Evolutionary conservation across 2,888 invertebrate genomes (phyloP).

Genomic region (Pyralis farinalis): DNA sequence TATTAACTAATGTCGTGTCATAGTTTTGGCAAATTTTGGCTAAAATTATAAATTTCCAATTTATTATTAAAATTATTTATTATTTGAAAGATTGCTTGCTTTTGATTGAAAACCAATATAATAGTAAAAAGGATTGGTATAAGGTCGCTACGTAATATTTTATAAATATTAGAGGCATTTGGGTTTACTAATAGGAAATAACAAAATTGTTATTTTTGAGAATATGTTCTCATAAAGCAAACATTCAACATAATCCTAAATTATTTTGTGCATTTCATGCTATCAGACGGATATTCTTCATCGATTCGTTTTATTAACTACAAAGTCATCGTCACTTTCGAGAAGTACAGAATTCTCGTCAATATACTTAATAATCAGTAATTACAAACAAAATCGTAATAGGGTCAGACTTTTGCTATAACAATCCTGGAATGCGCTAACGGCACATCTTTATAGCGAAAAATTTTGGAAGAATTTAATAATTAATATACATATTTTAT

Average conservation of each 20-base stretch:
- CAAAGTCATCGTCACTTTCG: neutral
- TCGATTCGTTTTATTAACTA: neutral
- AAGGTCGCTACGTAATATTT: too few relatives aligned
- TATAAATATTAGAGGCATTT: too few relatives aligned
- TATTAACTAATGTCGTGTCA: slow-evolving; percentile 43
- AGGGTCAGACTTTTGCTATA: too few relatives aligned
- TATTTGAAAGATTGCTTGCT: too few relatives aligned
- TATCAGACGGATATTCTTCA: slow-evolving; percentile 19
- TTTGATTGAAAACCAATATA: too few relatives aligned
- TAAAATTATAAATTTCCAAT: slow-evolving; percentile 54
- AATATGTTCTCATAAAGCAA: slow-evolving; percentile 50
- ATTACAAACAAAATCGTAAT: too few relatives aligned
- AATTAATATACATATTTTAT: neutral
- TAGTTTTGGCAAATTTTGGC: slow-evolving; percentile 76
- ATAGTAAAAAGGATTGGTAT: too few relatives aligned
- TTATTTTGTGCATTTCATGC: slow-evolving; percentile 57
- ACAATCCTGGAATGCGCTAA: too few relatives aligned
- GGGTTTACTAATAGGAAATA: neutral
- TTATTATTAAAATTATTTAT: slow-evolving; percentile 14
- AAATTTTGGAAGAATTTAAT: neutral
- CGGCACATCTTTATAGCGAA: too few relatives aligned
- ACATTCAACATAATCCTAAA: slow-evolving; percentile 17
- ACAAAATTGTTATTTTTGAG: slow-evolving; percentile 35
- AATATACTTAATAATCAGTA: too few relatives aligned
- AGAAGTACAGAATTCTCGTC: neutral